These are phyloP conservation scores for Scolopax bukidnonensis DNA, from an alignment of 2,797 vertebrate species.

Conservation along the genomic window DNA sequence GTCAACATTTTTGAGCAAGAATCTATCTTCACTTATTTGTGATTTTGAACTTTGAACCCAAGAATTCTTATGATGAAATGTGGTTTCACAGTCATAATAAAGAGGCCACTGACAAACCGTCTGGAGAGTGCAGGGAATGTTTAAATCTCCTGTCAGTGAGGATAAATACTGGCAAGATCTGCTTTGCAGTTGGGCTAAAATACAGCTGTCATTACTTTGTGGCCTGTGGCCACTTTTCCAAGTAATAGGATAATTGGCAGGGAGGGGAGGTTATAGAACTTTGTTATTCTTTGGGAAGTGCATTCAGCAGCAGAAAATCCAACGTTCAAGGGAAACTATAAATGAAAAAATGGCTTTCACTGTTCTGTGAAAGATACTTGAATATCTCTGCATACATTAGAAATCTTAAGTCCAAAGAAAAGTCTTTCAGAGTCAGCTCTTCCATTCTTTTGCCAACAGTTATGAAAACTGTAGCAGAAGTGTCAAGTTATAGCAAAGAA, in stretches of 20 bases:
- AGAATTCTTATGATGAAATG: neutral
- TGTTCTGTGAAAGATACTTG: neutral
- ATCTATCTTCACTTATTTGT: neutral
- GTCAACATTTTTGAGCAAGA: neutral
- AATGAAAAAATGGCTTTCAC: neutral
- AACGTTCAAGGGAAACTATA: neutral
- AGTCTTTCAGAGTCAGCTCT: neutral
- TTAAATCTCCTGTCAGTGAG: neutral
- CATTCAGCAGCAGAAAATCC: constrained; percentile 12
- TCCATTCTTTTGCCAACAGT: constrained; percentile 1
- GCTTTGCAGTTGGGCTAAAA: constrained; percentile 18
- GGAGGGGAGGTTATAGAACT: neutral
- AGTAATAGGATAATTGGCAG: neutral
- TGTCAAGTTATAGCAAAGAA: neutral
- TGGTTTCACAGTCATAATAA: neutral
- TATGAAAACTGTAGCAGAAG: neutral
- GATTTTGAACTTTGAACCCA: constrained; percentile 13
- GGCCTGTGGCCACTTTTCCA: neutral
- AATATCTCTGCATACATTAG: neutral
- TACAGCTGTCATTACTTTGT: neutral
- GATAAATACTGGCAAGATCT: constrained; percentile 18
- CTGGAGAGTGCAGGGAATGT: neutral
- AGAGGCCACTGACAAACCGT: constrained; percentile 1
- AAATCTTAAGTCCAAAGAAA: neutral
- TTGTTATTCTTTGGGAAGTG: neutral